Base-by-base conservation (phyloP, 1,140 invertebrate species). In the Diabrotica undecimpunctata region DNA sequence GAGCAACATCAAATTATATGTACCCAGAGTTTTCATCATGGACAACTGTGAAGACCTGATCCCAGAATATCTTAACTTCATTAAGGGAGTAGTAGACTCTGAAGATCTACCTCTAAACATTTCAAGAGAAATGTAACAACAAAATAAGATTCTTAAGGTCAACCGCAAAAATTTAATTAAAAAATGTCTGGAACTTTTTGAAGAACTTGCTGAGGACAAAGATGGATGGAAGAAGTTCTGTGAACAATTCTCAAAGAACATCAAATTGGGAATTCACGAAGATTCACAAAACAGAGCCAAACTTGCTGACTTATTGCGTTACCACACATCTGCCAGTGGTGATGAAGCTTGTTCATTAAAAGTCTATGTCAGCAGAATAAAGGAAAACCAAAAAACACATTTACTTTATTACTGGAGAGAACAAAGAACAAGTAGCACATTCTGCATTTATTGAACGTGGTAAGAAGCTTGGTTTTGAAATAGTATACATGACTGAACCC, bases 181-280 rank as follows among this genome's bases (percentile, higher is more conserved):
- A 87, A 99, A 99, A 82, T 97, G 94, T 75, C 77, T 99, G 69
- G 96, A 99, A 80, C 82, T 99, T 5, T 96, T 99, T 73, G 95
- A 98, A 61, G 95, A 99, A 80, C 82, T 99, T 10, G 83, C 91
- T 9, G 96, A 99, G 78, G 95, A 99, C 77, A 97, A 97, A 77
- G 96, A 98, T 63, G 93, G 94, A 77, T 99, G 93, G 84, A 98
- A 98, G 83, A 99, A 99, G 78, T 99, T 95, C 84, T 99, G 98
- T 76, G 95, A 97, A 79, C 95, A 99, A 78, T 99, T 99, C 83
- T 90, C 89, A 77, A 99, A 98, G 85, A 99, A 99, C 79, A 77
- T 99, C 52, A 99, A 99, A 82, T 82, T 99, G 64, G 97, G 97
- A 69, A 97, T 99, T 71, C 96, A 99, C 75, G 97, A 99, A 82